Base-by-base conservation (phyloP, 2,797 vertebrate species). In the Rhinoraja longicauda region DNA sequence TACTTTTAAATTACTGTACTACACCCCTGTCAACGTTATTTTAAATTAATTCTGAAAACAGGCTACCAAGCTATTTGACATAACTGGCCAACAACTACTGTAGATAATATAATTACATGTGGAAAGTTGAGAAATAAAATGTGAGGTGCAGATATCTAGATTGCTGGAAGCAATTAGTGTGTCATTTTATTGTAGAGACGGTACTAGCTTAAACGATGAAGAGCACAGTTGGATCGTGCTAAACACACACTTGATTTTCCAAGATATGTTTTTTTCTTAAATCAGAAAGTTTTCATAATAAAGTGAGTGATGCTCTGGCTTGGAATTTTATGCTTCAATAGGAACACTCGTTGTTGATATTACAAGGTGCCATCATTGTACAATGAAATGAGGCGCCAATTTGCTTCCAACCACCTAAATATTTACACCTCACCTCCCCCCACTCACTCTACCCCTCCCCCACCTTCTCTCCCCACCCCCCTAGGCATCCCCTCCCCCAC, bases 1-100 rank as follows among this genome's bases (percentile, higher is more conserved):
- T 96, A 95, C 95, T 96, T 97, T 97, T 97, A 97, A 97, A 97
- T 98, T 97, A 97, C 96, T 95, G 95, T 95, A 94, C 96, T 96
- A 96, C 95, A 96, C 95, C 95, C 96, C 96, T 95, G 95, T 96
- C 96, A 96, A 96, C 96, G 96, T 96, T 96, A 95, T 95, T 90
- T 94, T 24, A 53, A 92, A 94, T 93, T 95, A 96, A 95, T 96
- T 96, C 94, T 95, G 94, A 94, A 94, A 93, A 95, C 94, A 94
- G 95, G 95, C 95, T 94, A 95, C 95, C 93, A 93, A 94, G 93
- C 95, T 95, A 95, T 94, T 95, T 96, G 95, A 96, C 95, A 95
- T 94, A 94, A 95, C 95, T 96, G 94, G 95, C 96, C 96, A 97
- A 96, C 96, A 94, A 95, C 94, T 94, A n/a, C n/a, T n/a, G n/a